Evolutionary conservation across 1,140 invertebrate species (phyloP).

Genomic region (Bombus consobrinus): DNA sequence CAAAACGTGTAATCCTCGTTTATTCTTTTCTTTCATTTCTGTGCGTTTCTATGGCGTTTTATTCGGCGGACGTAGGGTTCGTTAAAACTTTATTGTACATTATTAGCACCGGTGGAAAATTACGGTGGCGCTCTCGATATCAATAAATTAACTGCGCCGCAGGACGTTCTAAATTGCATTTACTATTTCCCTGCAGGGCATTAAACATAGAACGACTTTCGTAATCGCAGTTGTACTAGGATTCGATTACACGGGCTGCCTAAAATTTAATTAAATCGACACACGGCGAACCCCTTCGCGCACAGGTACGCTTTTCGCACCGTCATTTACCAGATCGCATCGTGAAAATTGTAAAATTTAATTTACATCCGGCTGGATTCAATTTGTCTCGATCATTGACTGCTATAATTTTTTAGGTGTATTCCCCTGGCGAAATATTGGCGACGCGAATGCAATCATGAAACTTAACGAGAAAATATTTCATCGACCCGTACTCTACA

Average conservation of each 20-base stretch:
- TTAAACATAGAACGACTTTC: constrained; percentile 54
- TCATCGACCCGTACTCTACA: background rate
- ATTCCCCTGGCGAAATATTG: background rate
- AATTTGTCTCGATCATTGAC: constrained; percentile 6
- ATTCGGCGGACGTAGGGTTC: background rate
- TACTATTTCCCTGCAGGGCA: constrained; percentile 52
- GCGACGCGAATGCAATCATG: background rate
- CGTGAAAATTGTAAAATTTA: constrained; percentile 37
- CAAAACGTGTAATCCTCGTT: background rate
- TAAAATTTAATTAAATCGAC: constrained; percentile 53
- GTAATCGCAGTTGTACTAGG: constrained; percentile 56
- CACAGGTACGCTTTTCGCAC: background rate
- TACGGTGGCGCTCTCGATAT: constrained; percentile 31
- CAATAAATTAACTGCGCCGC: constrained; percentile 48
- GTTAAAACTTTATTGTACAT: constrained; percentile 36
- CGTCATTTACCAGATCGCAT: background rate
- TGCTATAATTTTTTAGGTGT: background rate
- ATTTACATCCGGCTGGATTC: constrained; percentile 8
- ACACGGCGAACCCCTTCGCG: background rate
- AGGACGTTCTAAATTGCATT: constrained; percentile 55
- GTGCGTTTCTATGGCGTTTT: background rate
- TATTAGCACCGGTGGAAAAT: constrained; percentile 36
- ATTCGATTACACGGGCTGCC: constrained; percentile 47
- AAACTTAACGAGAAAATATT: background rate
- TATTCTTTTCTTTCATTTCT: background rate